These are phyloP conservation scores for Halichoerus grypus DNA, from an alignment of 2,113 vertebrate genomes.

Conservation along the genomic window DNA sequence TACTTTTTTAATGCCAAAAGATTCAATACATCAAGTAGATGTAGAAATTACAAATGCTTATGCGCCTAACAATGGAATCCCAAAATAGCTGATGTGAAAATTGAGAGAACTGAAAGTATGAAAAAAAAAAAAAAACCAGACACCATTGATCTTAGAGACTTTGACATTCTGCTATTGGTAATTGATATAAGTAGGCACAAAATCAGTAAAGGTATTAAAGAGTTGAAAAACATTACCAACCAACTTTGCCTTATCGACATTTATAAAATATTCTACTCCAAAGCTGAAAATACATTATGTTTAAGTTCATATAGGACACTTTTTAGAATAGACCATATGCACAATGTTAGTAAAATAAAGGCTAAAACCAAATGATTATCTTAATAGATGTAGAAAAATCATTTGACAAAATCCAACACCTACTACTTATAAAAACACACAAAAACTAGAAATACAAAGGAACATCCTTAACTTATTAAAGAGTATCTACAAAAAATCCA, in stretches of 20 bases:
- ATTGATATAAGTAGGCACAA: not conserved
- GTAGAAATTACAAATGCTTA: not conserved
- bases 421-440: not conserved
- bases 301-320: not conserved
- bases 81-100: not conserved
- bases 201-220: not conserved
- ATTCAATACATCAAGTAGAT: not conserved
- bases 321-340: not conserved
- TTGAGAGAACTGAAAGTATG: not conserved
- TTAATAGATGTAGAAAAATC: not conserved
- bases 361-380: not conserved
- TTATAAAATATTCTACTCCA: not conserved
- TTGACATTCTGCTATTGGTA: not conserved
- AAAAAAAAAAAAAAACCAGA: not conserved
- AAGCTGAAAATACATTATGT: not conserved
- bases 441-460: not conserved
- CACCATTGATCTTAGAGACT: not conserved
- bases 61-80: not conserved
- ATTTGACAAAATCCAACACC: not conserved
- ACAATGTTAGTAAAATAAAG: not conserved
- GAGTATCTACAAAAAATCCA: not conserved
- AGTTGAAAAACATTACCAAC: not conserved
- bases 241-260: not conserved
- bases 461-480: not conserved
- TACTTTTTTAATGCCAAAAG: not conserved